Percentiles rank a stretch among this genome's conserved stretches.
Conservation (phyloP, 2,888 invertebrate genomes). For the Macaria notata region DNA sequence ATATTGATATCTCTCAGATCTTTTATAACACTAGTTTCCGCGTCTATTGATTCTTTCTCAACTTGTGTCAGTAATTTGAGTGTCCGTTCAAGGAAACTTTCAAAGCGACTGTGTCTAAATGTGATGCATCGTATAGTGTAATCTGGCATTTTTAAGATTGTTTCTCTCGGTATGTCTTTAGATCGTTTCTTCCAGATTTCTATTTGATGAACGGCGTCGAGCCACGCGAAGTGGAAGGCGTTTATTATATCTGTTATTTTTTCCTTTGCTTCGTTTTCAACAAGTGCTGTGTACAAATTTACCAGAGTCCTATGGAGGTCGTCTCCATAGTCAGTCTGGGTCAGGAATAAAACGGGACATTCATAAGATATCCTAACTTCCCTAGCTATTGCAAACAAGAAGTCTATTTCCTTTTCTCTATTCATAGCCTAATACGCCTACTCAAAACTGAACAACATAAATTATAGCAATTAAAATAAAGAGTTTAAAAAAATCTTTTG, state of each 20-base stretch:
- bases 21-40: constrained; percentile 36
- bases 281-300: constrained; percentile 34
- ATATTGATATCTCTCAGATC: constrained; percentile 41
- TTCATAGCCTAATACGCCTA: constrained; percentile 35
- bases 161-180: constrained; percentile 40
- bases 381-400: constrained; percentile 40
- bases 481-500: too few species aligned
- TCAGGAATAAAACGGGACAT: constrained; percentile 49
- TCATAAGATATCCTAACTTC: constrained; percentile 47
- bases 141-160: constrained; percentile 38
- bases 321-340: constrained; percentile 43
- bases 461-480: constrained; percentile 2
- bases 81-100: constrained; percentile 28
- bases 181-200: constrained; percentile 40
- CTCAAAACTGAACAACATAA: constrained; percentile 23
- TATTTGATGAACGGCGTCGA: constrained; percentile 44
- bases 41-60: constrained; percentile 33
- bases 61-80: constrained; percentile 25
- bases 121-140: constrained; percentile 39
- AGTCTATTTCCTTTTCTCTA: constrained; percentile 27
- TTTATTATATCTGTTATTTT: constrained; percentile 35
- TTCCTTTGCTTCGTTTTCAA: constrained; percentile 23
- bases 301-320: constrained; percentile 33
- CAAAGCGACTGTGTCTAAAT: constrained; percentile 32
- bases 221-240: constrained; percentile 44